Percentiles rank a stretch among this genome's conserved stretches.
These are phyloP conservation scores for Chelonus insularis DNA, from an alignment of 1,140 invertebrate genomes.

Conservation along the genomic window DNA sequence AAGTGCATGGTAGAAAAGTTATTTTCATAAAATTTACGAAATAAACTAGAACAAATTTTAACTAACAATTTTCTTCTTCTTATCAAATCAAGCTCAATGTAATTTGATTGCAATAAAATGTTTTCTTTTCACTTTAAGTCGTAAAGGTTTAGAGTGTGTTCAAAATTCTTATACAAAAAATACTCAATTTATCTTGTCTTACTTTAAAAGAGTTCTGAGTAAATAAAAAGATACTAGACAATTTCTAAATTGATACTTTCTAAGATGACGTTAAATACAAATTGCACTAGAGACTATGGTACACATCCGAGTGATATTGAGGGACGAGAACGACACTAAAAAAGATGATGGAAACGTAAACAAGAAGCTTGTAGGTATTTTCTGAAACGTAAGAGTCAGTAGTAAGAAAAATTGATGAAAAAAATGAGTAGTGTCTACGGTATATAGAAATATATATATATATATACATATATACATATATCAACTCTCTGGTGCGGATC, in stretches of 20 bases:
- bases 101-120: too few species aligned
- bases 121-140: too few species aligned
- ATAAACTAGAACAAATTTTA: too few species aligned
- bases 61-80: too few species aligned
- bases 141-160: too few species aligned
- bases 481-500: too few species aligned
- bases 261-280: background rate
- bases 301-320: background rate
- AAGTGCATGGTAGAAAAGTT: too few species aligned
- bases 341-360: background rate
- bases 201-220: background rate
- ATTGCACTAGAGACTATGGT: background rate
- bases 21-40: too few species aligned
- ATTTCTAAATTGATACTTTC: conserved; percentile 3
- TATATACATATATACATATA: too few species aligned
- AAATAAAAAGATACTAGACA: background rate
- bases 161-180: too few species aligned
- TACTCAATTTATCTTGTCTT: too few species aligned
- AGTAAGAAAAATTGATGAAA: background rate
- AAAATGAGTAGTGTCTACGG: background rate
- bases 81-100: too few species aligned
- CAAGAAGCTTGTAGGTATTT: background rate
- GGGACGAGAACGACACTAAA: background rate
- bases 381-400: background rate
- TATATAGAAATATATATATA: background rate